Base-by-base conservation (phyloP, 2,888 invertebrate species). In the Ochropleura leucogaster region DNA sequence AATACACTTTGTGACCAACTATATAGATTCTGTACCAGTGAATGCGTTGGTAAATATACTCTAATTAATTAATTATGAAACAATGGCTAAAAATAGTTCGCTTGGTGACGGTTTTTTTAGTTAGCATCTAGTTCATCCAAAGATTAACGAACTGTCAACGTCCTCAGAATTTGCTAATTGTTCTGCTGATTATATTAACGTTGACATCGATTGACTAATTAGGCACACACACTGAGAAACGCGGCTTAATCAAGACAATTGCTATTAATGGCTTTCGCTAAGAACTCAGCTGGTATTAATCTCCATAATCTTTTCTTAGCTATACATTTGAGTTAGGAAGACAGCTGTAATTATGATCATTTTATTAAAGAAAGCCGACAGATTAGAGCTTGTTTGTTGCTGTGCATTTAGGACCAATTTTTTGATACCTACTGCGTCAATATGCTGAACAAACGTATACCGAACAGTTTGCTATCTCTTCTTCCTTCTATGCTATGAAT, bases 241-340 rank as follows among this genome's bases (percentile, higher is more conserved):
- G 71, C 82, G 59, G 53, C 57, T 86, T 83, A 87, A 89, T 89
- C 77, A 77, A 80, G 60, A 77, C 89, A 89, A 89, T 89, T 89
- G 85, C 82, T 82, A 83, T 86, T 84, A 89, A 89, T 87, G 82
- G 63, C 80, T 81, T 74, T 84, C 76, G 76, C 83, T 73, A 72
- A 74, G 68, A 62, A 79, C 74, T 81, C 72, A 68, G 75, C 78
- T 71, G 63, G 68, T 77, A 81, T 87, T 86, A 85, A 89, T 87
- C 85, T 83, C 84, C 84, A 86, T 85, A 87, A 78, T 82, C 83
- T 66, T 74, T 42, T 67, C 68, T 65, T 72, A 74, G 74, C 75
- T 51, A 73, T 79, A 85, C 66, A 70, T 85, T 74, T 81, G 49
- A 85, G 55, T 81, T 83, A 79, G 46, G 46, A 46, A 16, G 87